These are phyloP conservation scores for Andrena hattorfiana DNA, from an alignment of 2,888 invertebrate species.

Conservation along the genomic window DNA sequence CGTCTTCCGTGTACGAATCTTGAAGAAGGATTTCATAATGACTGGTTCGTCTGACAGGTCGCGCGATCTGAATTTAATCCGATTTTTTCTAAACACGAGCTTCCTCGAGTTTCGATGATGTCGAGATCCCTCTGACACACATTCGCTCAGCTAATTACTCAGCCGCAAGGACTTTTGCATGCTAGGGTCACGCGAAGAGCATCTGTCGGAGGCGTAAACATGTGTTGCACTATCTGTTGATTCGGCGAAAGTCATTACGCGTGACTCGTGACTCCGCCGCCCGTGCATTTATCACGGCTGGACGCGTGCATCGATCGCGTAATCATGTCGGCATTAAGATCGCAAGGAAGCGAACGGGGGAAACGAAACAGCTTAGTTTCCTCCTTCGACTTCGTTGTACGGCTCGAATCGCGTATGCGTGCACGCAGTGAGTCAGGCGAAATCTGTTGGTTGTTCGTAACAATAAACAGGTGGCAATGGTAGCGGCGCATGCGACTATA, in stretches of 20 bases:
- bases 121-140: slow-evolving; percentile 18
- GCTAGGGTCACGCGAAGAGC: slow-evolving; percentile 60
- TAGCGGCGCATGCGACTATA: neutral
- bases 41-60: too few relatives aligned
- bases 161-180: slow-evolving; percentile 44
- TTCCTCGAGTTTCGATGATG: neutral
- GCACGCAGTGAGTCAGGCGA: slow-evolving; percentile 17
- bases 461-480: slow-evolving; percentile 18
- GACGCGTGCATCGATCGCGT: slow-evolving; percentile 29
- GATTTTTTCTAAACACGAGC: neutral
- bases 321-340: slow-evolving; percentile 4
- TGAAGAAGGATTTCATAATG: too few relatives aligned
- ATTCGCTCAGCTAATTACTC: slow-evolving; percentile 50
- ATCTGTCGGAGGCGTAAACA: slow-evolving; percentile 61
- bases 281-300: slow-evolving; percentile 37
- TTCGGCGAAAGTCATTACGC: slow-evolving; percentile 63
- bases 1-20: too few relatives aligned
- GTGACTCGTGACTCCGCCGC: slow-evolving; percentile 29
- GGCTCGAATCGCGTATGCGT: neutral
- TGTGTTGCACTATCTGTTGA: slow-evolving; percentile 62
- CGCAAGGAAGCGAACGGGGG: neutral
- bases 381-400: neutral
- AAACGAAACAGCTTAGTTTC: neutral
- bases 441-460: slow-evolving; percentile 1
- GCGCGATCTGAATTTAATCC: neutral